Conservation (phyloP, 2,888 invertebrate genomes). For the Mythimna pallens region DNA sequence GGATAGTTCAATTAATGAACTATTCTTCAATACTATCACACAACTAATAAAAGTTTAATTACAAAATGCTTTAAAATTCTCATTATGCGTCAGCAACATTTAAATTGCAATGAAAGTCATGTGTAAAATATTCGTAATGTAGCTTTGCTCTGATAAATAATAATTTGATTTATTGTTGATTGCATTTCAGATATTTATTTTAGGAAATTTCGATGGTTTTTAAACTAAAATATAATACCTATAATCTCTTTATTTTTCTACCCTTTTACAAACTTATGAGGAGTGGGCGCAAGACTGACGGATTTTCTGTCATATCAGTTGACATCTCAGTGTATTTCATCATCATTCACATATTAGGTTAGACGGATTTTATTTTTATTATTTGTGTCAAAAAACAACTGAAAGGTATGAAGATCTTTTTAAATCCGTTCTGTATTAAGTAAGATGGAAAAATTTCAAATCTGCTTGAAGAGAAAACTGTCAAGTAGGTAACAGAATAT, state of each 20-base stretch:
- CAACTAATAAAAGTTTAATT: constrained; percentile 1
- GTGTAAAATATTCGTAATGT: constrained; percentile 1
- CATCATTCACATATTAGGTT: no score
- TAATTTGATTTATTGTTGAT: not conserved
- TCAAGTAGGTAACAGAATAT: no score
- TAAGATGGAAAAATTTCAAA: no score
- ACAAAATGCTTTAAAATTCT: constrained; percentile 8
- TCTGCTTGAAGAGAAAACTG: no score
- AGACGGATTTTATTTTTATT: no score
- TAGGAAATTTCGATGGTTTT: not conserved
- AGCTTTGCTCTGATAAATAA: not conserved
- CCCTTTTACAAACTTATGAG: no score
- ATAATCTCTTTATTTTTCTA: no score
- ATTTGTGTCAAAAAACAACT: no score
- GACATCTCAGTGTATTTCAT: not conserved
- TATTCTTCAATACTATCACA: not conserved
- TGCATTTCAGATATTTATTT: not conserved
- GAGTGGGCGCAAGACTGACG: no score
- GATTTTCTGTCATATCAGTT: not conserved
- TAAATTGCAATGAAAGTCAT: constrained; percentile 5
- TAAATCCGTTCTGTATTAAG: no score
- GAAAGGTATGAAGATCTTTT: no score
- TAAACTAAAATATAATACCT: no score
- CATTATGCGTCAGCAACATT: not conserved
- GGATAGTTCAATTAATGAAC: not conserved